Conservation (phyloP, 2,113 vertebrate genomes). For the Rhagologus leucostigma region DNA sequence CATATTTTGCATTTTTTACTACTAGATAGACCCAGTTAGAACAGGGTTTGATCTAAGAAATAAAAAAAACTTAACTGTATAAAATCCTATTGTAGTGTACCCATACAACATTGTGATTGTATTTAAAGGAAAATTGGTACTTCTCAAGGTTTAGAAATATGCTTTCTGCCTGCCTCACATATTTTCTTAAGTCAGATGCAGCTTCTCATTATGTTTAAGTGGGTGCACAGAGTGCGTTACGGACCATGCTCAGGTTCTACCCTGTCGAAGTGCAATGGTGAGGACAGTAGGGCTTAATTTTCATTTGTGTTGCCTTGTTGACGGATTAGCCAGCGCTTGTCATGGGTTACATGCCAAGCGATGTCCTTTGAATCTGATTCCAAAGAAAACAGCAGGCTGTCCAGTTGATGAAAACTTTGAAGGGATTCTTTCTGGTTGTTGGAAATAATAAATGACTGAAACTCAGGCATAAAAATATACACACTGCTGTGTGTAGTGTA, state of each 20-base stretch:
- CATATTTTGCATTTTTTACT: background rate
- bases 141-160: background rate
- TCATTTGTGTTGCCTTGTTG: constrained; percentile 29
- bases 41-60: background rate
- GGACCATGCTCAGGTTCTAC: background rate
- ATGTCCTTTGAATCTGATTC: constrained; percentile 48
- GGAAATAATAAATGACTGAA: constrained; percentile 33
- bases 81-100: background rate
- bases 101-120: background rate
- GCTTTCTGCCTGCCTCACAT: rapidly evolving
- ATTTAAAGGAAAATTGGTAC: background rate
- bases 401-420: background rate
- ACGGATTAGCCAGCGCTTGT: constrained; percentile 30
- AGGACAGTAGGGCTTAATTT: background rate
- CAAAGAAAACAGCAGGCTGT: constrained; percentile 59
- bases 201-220: background rate
- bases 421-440: constrained; percentile 26
- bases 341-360: constrained; percentile 12
- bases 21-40: background rate
- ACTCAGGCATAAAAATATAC: constrained; percentile 1
- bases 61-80: background rate
- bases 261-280: background rate
- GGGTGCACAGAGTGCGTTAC: background rate
- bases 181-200: background rate
- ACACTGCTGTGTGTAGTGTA: background rate